Base-by-base conservation (phyloP, 2,113 vertebrate species). In the Trematomus loennbergii region DNA sequence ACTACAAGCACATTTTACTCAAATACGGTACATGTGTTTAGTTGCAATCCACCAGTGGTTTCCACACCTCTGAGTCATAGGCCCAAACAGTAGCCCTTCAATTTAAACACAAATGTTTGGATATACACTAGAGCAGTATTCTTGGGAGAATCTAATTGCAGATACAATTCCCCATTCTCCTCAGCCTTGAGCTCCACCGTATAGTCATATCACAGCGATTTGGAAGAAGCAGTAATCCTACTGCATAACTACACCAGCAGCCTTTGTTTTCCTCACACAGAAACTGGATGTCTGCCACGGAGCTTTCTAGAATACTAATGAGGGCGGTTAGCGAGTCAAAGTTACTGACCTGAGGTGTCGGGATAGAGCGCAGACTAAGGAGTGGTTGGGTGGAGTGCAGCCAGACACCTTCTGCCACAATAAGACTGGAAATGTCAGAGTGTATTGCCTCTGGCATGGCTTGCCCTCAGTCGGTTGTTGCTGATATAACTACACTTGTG, bases 291-390 rank as follows among this genome's bases (percentile, higher is more conserved):
- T 69, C 86, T 91, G 88, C 90, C 81, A 87, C 7, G 20, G 50
- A 87, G 87, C 90, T 79, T 86, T 88, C 87, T 81, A 63, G 93
- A 94, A 94, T 94, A 92, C 93, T 91, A 93, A 94, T 93, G 88
- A 93, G 85, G 81, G 85, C 73, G 88, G 81, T 93, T 92, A 91
- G 87, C 45, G 82, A 90, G 89, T 92, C 90, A 92, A 91, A 92
- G 89, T 87, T 87, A 89, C 86, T 93, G 91, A 94, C 91, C 90
- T 88, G 85, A 91, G 87, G 88, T 90, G 88, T 72, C 48, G 66
- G 81, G 82, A 78, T 63, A 6, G 67, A 78, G 87, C 84, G 25
- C 69, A 84, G 84, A 88, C 50, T 49, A 61, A 87, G 79, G 73
- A 83, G 80, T 52, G 69, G 76, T 60, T 65, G 84, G 53, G 84